Evolutionary conservation across 2,113 vertebrate species (phyloP).

Genomic region (Daboia siamensis): DNA sequence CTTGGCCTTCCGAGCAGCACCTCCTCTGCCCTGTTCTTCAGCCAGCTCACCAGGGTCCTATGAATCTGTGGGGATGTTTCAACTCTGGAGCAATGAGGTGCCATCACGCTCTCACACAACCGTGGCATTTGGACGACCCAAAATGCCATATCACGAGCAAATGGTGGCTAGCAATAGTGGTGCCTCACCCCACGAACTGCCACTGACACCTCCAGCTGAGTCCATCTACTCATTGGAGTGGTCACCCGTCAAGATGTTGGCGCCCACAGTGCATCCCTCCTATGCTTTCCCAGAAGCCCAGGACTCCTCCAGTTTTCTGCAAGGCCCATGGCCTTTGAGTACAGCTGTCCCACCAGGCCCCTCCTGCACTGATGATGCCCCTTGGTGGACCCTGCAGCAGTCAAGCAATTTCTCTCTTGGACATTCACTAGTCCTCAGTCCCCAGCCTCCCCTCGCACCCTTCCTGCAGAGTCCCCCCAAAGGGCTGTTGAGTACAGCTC

Average conservation of each 20-base stretch:
- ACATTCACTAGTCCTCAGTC: slow-evolving; percentile 75
- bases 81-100: slow-evolving; percentile 81
- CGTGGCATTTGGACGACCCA: slow-evolving; percentile 78
- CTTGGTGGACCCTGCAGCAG: slow-evolving; percentile 84
- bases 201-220: slow-evolving; percentile 82
- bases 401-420: slow-evolving; percentile 73
- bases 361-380: slow-evolving; percentile 71
- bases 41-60: slow-evolving; percentile 73
- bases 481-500: slow-evolving; percentile 75
- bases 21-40: slow-evolving; percentile 61
- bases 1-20: slow-evolving; percentile 75
- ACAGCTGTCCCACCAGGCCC: slow-evolving; percentile 63
- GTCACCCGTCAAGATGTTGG: slow-evolving; percentile 78
- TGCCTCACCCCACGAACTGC: slow-evolving; percentile 70
- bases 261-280: slow-evolving; percentile 67
- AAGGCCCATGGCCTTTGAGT: slow-evolving; percentile 64
- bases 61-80: slow-evolving; percentile 78
- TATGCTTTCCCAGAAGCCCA: slow-evolving; percentile 77
- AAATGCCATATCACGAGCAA: slow-evolving; percentile 74
- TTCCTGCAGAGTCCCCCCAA: slow-evolving; percentile 81
- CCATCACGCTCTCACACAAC: slow-evolving; percentile 70
- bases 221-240: slow-evolving; percentile 81
- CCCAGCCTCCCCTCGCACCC: slow-evolving; percentile 80
- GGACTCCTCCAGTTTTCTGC: slow-evolving; percentile 78
- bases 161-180: slow-evolving; percentile 17